Base-by-base conservation (phyloP, 92 coral and sea anemone species). In the Paragorgia papillata region DNA sequence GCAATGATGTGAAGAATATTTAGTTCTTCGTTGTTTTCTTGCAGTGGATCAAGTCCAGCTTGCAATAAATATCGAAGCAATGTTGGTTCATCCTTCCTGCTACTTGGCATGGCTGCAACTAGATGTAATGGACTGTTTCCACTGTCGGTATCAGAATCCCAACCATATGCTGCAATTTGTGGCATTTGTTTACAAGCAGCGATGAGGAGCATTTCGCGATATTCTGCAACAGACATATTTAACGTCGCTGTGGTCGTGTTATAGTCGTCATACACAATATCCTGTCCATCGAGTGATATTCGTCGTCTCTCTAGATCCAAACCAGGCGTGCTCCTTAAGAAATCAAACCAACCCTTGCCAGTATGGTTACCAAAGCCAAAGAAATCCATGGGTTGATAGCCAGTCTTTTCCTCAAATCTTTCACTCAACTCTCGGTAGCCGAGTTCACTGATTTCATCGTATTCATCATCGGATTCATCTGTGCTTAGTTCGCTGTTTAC, bases 101-200 rank as follows among this genome's bases (percentile, higher is more conserved):
- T 67, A 28, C 77, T 58, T 14, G 92, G 92, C 20, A 88, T 57
- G 25, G 92, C 83, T 12, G 89, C 74, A 25, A 77, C 51, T 14
- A 88, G 75, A 48, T 88, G 92, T 41, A 85, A 66, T 9, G 82
- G 81, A 0, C 84, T 88, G 18, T 85, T 88, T 21, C 84, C 82
- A 9, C n/a, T 35, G 53, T 2, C 32, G 51, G 32, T 53, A 48
- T 32, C 76, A 26, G 3, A 9, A 9, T 25, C 22, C 24, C 21
- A 15, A 65, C 84, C 66, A 25, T 49, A 41, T 43, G 41, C 37
- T 19, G 58, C 68, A 3, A n/a, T 65, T 15, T 12, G 2, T 25
- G 63, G 57, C 32, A 82, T 73, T 20, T 62, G 70, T 9, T 64
- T 57, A 82, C 85, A 82, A 28, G 75, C 79, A 19, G 62, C 1